phyloP scores from a whole-genome alignment of 1,140 invertebrate species.

The Drosophila dunni region DNA sequence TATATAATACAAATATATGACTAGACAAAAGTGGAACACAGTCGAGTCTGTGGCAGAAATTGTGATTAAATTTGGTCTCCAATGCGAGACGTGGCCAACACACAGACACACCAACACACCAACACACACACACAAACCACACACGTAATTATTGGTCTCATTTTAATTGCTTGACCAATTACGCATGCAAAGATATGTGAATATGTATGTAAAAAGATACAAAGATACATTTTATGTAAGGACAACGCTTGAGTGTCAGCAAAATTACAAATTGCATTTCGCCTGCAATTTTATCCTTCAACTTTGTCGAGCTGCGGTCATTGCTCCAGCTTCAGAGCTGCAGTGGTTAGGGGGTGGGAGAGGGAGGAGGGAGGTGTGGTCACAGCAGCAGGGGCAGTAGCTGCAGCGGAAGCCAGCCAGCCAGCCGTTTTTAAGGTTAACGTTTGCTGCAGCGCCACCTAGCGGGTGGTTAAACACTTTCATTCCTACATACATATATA shows the following conservation, averaged over 20 bases:
- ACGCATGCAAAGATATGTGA: background rate
- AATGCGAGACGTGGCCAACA: background rate
- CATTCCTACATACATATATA: constrained; percentile 44
- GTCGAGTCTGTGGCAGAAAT: constrained; percentile 8
- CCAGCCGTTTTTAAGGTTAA: constrained; percentile 60
- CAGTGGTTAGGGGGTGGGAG: background rate
- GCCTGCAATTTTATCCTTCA: constrained; percentile 71
- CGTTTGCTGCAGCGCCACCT: constrained; percentile 52
- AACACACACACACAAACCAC: constrained; percentile 2
- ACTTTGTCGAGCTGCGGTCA: constrained; percentile 76
- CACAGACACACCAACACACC: background rate
- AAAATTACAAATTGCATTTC: constrained; percentile 42
- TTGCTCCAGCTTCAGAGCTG: constrained; percentile 61
- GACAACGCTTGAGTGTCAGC: background rate
- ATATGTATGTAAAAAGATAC: background rate
- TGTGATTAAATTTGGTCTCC: constrained; percentile 36
- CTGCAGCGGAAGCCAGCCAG: constrained; percentile 32
- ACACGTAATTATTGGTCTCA: background rate
- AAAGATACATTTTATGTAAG: background rate
- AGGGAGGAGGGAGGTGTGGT: too few relatives aligned
- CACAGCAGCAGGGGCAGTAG: background rate
- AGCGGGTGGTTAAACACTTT: constrained; percentile 68
- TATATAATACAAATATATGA: background rate
- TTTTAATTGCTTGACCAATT: constrained; percentile 1
- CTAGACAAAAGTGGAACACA: constrained; percentile 15